Base-by-base conservation (phyloP, 2,113 vertebrate species). In the Megaptera novaeangliae region DNA sequence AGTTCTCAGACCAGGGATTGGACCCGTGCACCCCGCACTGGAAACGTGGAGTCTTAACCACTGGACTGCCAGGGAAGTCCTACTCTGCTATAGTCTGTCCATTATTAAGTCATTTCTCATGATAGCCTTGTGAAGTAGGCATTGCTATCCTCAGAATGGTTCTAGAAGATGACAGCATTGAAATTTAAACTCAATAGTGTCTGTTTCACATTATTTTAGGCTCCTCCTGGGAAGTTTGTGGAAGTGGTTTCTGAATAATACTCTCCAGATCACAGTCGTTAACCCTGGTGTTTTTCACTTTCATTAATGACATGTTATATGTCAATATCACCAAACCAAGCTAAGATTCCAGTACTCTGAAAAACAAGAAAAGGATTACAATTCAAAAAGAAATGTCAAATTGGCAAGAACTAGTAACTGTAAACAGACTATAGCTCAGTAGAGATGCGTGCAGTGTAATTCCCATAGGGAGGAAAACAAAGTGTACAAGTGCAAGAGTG, bases 61-160 rank as follows among this genome's bases (percentile, higher is more conserved):
- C 18, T 77, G 74, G 18, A 21, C 74, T 77, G 18, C 74, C 46
- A 52, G 74, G 46, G 18, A 52, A 3, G 18, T 77, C 20, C 5
- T 34, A 23, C 18, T 46, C 78, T 94, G 49, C 34, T 2, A 3
- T 88, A 13, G n/a, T 84, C 69, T 89, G 93, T 57, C 34, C 34
- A 27, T 92, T 82, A n/a, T 61, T 72, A 86, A 13, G 64, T 91
- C 8, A 71, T 78, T 94, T 74, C 36, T 84, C 29, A 29, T 36
- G 31, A 34, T 63, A 25, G 39, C 41, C 6, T 25, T 55, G 34
- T n/a, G 27, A 87, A 63, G 10, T 36, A 69, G 74, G 14, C 39
- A 44, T 77, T 77, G 39, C n/a, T 68, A 68, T 41, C 83, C 39
- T 93, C 15, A 31, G 55, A 74, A 74, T 55, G 11, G 4, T 78